Evolutionary conservation across 2,113 vertebrate species (phyloP).

Genomic region (Alethe castanea): DNA sequence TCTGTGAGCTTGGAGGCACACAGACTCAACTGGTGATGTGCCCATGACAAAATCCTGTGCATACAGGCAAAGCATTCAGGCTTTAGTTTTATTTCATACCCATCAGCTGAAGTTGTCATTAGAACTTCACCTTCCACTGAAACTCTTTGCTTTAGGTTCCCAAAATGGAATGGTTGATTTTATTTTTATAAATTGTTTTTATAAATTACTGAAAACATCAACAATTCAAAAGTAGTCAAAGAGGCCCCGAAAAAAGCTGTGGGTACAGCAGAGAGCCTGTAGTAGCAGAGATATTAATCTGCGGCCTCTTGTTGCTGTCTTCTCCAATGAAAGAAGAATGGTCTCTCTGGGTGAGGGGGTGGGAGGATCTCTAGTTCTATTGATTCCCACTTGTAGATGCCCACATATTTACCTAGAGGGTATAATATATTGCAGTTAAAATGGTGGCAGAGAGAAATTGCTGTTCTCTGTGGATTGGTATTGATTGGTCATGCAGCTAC

Average conservation of each 20-base stretch:
- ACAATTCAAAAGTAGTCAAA: not conserved
- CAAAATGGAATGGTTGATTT: not conserved
- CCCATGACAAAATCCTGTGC: not conserved
- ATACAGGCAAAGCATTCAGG: not conserved
- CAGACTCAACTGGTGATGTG: not conserved
- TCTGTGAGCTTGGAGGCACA: not conserved
- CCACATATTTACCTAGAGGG: conserved; percentile 47
- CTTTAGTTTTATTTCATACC: not conserved
- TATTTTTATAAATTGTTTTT: not conserved
- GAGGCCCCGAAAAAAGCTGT: not conserved
- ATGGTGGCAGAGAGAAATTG: conserved; percentile 48
- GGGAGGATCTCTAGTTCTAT: conserved; percentile 21
- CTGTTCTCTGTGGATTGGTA: conserved; percentile 38
- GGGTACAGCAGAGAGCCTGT: not conserved
- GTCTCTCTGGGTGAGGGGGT: not conserved
- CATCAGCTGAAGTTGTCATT: not conserved
- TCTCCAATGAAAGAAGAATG: not conserved
- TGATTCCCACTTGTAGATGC: conserved; percentile 54
- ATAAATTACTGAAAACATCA: not conserved
- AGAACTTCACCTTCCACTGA: not conserved
- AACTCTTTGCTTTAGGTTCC: not conserved
- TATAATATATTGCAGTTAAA: conserved; percentile 49
- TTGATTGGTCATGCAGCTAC: conserved; percentile 13
- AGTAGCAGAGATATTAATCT: not conserved
- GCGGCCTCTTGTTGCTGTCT: not conserved